These are phyloP conservation scores for Lissonota sp. DNA, from an alignment of 2,888 invertebrate species.

Conservation along the genomic window DNA sequence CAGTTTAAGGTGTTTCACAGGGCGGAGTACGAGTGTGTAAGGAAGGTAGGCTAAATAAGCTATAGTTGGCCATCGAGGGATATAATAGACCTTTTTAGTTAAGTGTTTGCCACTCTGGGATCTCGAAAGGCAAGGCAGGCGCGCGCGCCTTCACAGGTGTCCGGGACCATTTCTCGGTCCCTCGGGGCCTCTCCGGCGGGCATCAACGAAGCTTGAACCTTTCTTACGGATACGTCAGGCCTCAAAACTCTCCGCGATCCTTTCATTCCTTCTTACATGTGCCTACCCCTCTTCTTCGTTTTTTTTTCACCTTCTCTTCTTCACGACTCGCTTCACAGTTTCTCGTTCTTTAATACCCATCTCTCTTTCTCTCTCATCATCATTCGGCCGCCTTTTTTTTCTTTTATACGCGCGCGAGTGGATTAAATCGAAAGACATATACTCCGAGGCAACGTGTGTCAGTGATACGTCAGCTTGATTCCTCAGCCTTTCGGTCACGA, in stretches of 20 bases:
- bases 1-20: constrained; percentile 51
- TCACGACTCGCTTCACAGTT: constrained; percentile 56
- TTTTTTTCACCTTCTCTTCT: constrained; percentile 52
- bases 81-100: constrained; percentile 78
- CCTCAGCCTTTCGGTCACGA: constrained; percentile 59
- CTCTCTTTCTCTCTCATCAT: constrained; percentile 27
- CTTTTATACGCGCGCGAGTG: constrained; percentile 38
- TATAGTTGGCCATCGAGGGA: constrained; percentile 69
- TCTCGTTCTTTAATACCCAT: constrained; percentile 51
- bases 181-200: constrained; percentile 57
- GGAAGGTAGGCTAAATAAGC: constrained; percentile 71
- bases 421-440: constrained; percentile 62
- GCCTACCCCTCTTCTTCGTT: constrained; percentile 13
- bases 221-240: constrained; percentile 16
- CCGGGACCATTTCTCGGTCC: constrained; percentile 67
- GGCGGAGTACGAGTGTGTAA: constrained; percentile 52
- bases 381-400: constrained; percentile 13
- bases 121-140: constrained; percentile 61
- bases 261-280: constrained; percentile 46
- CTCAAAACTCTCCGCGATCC: constrained; percentile 30
- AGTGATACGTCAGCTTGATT: constrained; percentile 67
- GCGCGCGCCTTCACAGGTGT: constrained; percentile 72
- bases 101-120: constrained; percentile 78
- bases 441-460: constrained; percentile 62
- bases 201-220: constrained; percentile 32